Evolutionary conservation across 2,113 vertebrate species (phyloP), one percentile per base, ranked within the genome.

Genomic region (Paramormyrops kingsleyae): DNA sequence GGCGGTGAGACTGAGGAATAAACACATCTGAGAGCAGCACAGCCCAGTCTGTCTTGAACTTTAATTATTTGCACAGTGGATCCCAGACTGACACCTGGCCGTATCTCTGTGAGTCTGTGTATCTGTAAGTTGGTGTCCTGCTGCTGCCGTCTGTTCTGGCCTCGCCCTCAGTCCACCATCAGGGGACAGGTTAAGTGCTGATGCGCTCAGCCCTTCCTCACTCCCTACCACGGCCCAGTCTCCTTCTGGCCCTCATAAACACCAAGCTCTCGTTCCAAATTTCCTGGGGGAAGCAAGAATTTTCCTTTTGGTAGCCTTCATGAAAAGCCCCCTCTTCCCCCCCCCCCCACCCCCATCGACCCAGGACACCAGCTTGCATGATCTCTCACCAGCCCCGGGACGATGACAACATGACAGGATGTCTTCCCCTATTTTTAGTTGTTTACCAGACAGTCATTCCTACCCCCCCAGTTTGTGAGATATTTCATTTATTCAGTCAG

Each of bases 1-100:
- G 13, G 13, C 2, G 5, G 74, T 42, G 35, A 80, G 17, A 19
- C 70, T 77, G 83, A 85, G 44, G 24, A 13, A 49, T 47, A 47
- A 46, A 47, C 83, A 50, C 44, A 15, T 49, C 24, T 86, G 83
- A 86, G 47, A 49, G 44, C 10, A 31, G 83, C 4, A 47, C 44
- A 24, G 42, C 17, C 44, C n/a, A 6, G 4, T 27, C 12, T 15
- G n/a, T 27, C 19, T 5, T 39, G 83, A 86, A n/a, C 6, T 86
- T 49, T 86, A 86, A 86, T 86, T 86, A 86, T 86, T 42, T 86
- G 83, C 47, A 27, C 83, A 86, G 83, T 49, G n/a, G 83, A 50
- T 44, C 44, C 24, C n/a, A 86, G 44, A 86, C 44, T 5, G 83
- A 50, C 83, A 85, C 19, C n/a, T 27, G 83, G 44, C 44, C 10